Conservation (phyloP, 2,113 vertebrate genomes). For the Pygathrix nemaeus region DNA sequence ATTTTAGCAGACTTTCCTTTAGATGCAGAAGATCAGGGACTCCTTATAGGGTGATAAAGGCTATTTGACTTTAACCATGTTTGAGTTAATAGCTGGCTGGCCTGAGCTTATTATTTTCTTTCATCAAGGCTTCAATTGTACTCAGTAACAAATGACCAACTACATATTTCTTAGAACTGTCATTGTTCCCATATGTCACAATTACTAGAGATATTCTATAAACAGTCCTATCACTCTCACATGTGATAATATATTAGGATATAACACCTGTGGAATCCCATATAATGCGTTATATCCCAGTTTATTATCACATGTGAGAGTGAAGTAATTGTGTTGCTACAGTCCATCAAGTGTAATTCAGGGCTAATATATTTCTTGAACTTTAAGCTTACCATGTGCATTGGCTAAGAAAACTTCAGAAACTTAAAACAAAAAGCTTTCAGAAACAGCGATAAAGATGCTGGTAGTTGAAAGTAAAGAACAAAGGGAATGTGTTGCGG, state of each 20-base stretch:
- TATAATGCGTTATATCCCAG: neutral
- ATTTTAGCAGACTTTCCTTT: neutral
- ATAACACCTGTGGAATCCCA: no score
- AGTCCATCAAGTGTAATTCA: neutral
- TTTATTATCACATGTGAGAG: neutral
- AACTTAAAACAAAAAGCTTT: neutral
- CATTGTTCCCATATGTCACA: neutral
- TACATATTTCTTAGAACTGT: neutral
- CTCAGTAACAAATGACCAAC: neutral
- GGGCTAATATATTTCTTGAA: no score
- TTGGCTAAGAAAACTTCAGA: neutral
- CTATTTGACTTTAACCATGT: neutral
- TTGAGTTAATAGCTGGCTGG: neutral
- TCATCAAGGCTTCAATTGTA: neutral
- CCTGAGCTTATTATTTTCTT: neutral
- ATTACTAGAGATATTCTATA: neutral
- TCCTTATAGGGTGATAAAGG: neutral
- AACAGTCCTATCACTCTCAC: neutral
- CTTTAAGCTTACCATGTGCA: neutral
- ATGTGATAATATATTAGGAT: neutral
- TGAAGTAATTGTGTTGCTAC: neutral
- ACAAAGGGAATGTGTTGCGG: rapidly evolving
- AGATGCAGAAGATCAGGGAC: neutral
- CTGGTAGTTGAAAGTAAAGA: neutral
- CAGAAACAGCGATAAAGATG: neutral